phyloP scores from a whole-genome alignment of 1,140 invertebrate species.

The Holotrichia oblita region DNA sequence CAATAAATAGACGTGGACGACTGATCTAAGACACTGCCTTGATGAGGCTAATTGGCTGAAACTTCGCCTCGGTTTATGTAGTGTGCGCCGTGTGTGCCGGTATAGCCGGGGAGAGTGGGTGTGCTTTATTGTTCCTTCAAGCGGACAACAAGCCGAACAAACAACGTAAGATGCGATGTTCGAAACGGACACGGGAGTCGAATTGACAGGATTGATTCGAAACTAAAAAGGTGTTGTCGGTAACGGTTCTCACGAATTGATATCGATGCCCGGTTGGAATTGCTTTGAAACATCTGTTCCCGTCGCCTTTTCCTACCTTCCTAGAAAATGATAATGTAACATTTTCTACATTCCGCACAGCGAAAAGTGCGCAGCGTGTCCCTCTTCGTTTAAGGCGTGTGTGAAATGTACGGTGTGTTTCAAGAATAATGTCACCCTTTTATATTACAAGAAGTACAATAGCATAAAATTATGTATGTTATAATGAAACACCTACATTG shows the following conservation, averaged over 20 bases:
- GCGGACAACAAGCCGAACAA: constrained; percentile 29
- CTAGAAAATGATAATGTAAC: constrained; percentile 4
- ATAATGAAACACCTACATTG: no score
- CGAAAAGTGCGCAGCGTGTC: no score
- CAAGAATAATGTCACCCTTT: no score
- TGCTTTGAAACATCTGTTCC: constrained; percentile 31
- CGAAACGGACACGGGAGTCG: constrained; percentile 29
- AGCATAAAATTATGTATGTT: no score
- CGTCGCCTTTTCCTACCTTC: not conserved
- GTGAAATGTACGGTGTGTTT: no score
- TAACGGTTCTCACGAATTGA: constrained; percentile 25
- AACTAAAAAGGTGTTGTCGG: constrained; percentile 36
- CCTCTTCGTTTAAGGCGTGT: no score
- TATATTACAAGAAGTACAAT: no score
- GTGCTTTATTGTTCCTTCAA: constrained; percentile 39
- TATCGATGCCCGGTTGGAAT: constrained; percentile 7
- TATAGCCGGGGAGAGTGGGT: constrained; percentile 30
- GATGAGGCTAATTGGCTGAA: constrained; percentile 46
- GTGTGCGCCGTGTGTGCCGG: constrained; percentile 14
- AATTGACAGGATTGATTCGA: constrained; percentile 35
- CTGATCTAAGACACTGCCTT: constrained; percentile 44
- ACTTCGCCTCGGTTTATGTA: constrained; percentile 41
- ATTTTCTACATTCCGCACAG: not conserved
- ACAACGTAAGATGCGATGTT: constrained; percentile 33
- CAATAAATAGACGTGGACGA: constrained; percentile 45